Percentiles rank a stretch among this genome's conserved stretches.
Conservation (phyloP, 2,888 invertebrate species). For the Apamea epomidion region DNA sequence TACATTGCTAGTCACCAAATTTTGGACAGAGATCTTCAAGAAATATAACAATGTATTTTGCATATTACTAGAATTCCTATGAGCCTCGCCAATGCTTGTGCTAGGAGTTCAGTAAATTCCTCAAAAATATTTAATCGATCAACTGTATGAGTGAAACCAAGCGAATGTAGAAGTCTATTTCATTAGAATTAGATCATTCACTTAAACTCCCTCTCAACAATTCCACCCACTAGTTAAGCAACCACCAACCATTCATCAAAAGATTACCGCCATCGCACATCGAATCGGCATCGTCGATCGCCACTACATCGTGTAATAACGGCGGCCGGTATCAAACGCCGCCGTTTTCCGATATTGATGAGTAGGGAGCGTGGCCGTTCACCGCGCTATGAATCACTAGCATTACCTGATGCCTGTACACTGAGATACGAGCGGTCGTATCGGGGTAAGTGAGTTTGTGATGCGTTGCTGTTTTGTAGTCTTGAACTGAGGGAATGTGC, state of each 20-base stretch:
- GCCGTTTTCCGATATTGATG: conserved; percentile 84
- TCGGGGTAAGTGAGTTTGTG: background rate
- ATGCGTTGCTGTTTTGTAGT: conserved; percentile 43
- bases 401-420: conserved; percentile 76
- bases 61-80: background rate
- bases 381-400: conserved; percentile 80
- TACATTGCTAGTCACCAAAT: background rate
- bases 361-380: conserved; percentile 75
- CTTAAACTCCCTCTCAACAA: background rate
- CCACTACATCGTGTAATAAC: conserved; percentile 66
- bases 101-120: background rate
- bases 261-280: conserved; percentile 39
- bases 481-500: background rate
- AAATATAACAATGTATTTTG: too few species aligned
- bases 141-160: background rate
- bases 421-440: conserved; percentile 17
- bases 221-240: conserved; percentile 13
- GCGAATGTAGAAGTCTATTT: background rate
- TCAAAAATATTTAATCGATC: background rate
- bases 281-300: conserved; percentile 20
- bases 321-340: conserved; percentile 76
- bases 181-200: background rate
- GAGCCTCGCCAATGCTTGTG: background rate
- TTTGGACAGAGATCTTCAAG: background rate
- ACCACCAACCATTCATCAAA: conserved; percentile 26